Evolutionary conservation across 2,113 vertebrate species (phyloP).

Genomic region (Isichthys henryi): DNA sequence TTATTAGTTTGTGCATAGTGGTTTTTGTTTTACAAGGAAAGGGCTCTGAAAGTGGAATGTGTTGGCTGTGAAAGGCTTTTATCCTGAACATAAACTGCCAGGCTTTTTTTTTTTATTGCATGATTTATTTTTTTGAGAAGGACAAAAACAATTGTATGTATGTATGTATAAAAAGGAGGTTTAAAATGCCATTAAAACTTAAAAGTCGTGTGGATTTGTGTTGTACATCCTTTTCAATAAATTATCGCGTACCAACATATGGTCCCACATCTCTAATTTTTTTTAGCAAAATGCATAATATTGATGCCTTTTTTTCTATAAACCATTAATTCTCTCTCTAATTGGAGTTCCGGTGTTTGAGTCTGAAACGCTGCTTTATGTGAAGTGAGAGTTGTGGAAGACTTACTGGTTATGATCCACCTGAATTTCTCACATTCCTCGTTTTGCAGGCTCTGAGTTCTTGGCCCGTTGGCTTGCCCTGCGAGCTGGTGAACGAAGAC

Average conservation of each 20-base stretch:
- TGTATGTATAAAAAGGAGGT: conserved; percentile 32
- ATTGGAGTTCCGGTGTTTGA: background rate
- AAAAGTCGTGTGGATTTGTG: conserved; percentile 45
- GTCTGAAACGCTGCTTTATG: background rate
- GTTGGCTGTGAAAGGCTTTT: conserved; percentile 6
- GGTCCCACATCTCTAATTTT: background rate
- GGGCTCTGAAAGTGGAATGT: background rate
- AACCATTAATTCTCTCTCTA: background rate
- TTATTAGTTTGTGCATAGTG: conserved; percentile 7
- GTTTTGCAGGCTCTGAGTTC: background rate
- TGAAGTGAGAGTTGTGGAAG: background rate
- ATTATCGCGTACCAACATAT: conserved; percentile 34
- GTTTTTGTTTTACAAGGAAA: conserved; percentile 1
- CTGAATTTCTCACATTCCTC: background rate
- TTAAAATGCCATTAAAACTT: conserved; percentile 30
- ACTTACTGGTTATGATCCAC: background rate
- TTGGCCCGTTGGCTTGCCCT: background rate
- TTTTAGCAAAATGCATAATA: background rate
- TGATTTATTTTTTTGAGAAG: conserved; percentile 25
- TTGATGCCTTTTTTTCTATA: background rate
- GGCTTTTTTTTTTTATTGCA: conserved; percentile 4
- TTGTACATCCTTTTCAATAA: conserved; percentile 56
- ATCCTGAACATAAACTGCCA: conserved; percentile 21
- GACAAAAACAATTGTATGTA: conserved; percentile 24
- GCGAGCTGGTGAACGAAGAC: background rate